Evolutionary conservation across 2,797 vertebrate species (phyloP).

Genomic region (Tenualosa ilisha): DNA sequence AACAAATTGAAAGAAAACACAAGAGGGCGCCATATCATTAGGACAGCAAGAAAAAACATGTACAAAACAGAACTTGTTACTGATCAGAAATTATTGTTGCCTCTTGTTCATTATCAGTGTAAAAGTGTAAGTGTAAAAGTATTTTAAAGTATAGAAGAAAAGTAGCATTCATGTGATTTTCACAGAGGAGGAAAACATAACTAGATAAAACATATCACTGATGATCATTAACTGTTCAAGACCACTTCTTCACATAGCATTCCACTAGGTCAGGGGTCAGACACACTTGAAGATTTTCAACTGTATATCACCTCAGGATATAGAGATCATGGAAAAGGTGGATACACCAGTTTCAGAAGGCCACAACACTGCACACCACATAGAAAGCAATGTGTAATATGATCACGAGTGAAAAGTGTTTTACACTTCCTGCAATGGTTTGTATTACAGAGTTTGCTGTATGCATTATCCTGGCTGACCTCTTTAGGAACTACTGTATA

Average conservation of each 20-base stretch:
- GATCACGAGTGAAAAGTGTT: too few relatives aligned
- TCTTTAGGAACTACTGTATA: too few relatives aligned
- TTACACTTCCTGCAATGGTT: too few relatives aligned
- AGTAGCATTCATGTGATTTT: neutral
- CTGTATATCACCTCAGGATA: neutral
- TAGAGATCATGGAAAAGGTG: neutral
- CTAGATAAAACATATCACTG: neutral
- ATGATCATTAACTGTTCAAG: neutral
- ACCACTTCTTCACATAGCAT: neutral
- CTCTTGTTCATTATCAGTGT: neutral
- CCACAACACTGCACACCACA: too few relatives aligned
- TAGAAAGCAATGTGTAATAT: too few relatives aligned
- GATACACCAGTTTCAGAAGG: neutral
- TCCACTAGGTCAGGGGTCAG: neutral
- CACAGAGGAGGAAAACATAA: neutral
- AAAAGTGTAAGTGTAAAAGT: too few relatives aligned
- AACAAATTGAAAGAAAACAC: slow-evolving; percentile 7
- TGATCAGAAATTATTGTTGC: neutral
- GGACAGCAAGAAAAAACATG: neutral
- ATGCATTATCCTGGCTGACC: too few relatives aligned
- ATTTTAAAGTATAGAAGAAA: too few relatives aligned
- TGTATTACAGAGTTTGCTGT: too few relatives aligned
- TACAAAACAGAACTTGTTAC: neutral
- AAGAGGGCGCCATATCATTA: slow-evolving; percentile 27
- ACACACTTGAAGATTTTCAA: neutral